Evolutionary conservation across 2,113 vertebrate genomes (phyloP).

Genomic region (Poeciliopsis occidentalis): DNA sequence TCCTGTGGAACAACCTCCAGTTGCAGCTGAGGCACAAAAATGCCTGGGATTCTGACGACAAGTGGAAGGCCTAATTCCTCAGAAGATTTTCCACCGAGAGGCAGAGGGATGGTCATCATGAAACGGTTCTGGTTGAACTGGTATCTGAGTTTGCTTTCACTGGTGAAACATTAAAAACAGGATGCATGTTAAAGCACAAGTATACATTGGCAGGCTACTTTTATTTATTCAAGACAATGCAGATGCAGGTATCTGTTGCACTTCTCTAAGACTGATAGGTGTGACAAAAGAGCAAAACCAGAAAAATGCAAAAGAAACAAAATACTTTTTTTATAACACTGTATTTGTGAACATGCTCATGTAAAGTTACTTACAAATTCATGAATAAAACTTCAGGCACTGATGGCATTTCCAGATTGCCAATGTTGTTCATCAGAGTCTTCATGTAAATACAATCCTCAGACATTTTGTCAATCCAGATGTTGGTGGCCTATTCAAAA

Average conservation of each 20-base stretch:
- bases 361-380: slow-evolving; percentile 81
- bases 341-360: neutral
- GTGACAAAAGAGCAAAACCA: too few relatives aligned
- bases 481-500: slow-evolving; percentile 79
- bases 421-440: slow-evolving; percentile 75
- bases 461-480: slow-evolving; percentile 83
- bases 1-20: slow-evolving; percentile 76
- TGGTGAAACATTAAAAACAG: slow-evolving; percentile 68
- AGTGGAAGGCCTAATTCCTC: slow-evolving; percentile 78
- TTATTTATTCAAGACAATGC: neutral
- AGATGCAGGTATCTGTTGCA: neutral
- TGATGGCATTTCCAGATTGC: slow-evolving; percentile 77
- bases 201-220: neutral
- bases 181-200: slow-evolving; percentile 9
- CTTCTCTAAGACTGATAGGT: neutral
- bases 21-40: slow-evolving; percentile 79
- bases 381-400: slow-evolving; percentile 89
- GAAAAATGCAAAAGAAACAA: too few relatives aligned
- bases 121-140: slow-evolving; percentile 82
- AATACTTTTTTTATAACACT: neutral
- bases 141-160: slow-evolving; percentile 84
- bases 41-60: slow-evolving; percentile 73
- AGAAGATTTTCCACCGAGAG: slow-evolving; percentile 87
- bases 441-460: slow-evolving; percentile 78
- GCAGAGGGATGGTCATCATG: slow-evolving; percentile 83